Conservation (phyloP, 2,888 invertebrate species). For the Erebia epiphron region DNA sequence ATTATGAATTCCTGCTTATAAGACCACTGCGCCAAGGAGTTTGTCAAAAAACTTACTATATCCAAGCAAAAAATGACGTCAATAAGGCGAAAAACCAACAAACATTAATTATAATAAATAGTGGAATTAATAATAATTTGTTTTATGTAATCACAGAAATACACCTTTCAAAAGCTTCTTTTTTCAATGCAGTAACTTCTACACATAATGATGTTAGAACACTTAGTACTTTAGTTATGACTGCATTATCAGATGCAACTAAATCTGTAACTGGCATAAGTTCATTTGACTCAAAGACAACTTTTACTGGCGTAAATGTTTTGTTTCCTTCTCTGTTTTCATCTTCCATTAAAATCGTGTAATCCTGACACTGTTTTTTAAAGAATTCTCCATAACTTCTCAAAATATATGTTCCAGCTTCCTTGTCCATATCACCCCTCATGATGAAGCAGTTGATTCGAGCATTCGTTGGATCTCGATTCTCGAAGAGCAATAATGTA, state of each 20-base stretch:
- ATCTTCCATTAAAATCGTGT: conserved; percentile 49
- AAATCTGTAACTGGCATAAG: conserved; percentile 86
- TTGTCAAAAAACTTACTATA: too few species aligned
- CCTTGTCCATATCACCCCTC: conserved; percentile 67
- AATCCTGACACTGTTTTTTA: conserved; percentile 70
- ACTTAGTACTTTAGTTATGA: conserved; percentile 90
- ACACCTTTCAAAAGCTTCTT: conserved; percentile 85
- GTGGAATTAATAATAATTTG: not conserved
- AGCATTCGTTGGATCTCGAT: not conserved
- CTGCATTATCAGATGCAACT: conserved; percentile 91
- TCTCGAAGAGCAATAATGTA: too few species aligned
- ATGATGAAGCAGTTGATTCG: conserved; percentile 43
- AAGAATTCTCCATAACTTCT: conserved; percentile 75
- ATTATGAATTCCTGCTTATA: too few species aligned
- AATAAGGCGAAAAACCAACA: too few species aligned
- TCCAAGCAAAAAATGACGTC: too few species aligned
- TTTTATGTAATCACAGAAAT: not conserved
- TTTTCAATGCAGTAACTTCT: conserved; percentile 87
- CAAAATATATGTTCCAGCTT: conserved; percentile 67
- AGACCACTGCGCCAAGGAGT: too few species aligned
- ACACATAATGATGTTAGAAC: conserved; percentile 90
- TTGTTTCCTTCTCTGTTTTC: conserved; percentile 62
- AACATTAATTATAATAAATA: too few species aligned
- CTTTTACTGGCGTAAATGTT: conserved; percentile 65
- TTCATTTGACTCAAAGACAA: conserved; percentile 80